phyloP scores from a whole-genome alignment of 2,797 vertebrate species.

The Parotocinclus haroldoi region DNA sequence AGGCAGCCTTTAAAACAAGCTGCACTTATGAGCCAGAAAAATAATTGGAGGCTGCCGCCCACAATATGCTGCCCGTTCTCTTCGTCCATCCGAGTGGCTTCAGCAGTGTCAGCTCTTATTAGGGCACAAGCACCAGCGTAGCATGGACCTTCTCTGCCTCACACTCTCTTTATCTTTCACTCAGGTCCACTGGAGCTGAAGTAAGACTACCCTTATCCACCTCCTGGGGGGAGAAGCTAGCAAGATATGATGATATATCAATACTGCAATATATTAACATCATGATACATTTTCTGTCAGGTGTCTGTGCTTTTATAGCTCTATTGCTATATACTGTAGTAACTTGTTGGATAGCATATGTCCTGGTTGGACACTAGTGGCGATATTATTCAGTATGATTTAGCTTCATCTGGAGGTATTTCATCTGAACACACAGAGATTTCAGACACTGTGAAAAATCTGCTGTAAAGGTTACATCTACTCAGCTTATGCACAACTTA shows the following conservation, averaged over 20 bases:
- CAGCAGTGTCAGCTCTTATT: constrained; percentile 67
- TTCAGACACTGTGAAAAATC: too few relatives aligned
- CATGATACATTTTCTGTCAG: too few relatives aligned
- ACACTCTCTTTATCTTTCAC: constrained; percentile 30
- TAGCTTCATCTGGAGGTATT: too few relatives aligned
- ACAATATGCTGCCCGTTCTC: constrained; percentile 63
- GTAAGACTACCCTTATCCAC: constrained; percentile 20
- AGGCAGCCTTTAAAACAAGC: constrained; percentile 70
- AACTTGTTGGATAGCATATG: too few relatives aligned
- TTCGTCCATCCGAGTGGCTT: constrained; percentile 65
- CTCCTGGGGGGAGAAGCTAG: constrained; percentile 31
- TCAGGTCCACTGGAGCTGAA: constrained; percentile 39
- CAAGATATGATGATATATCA: constrained; percentile 1
- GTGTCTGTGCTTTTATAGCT: too few relatives aligned
- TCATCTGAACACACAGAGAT: too few relatives aligned
- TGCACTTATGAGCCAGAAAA: constrained; percentile 75
- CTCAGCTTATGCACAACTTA: too few relatives aligned
- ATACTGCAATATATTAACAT: neutral
- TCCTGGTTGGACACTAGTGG: too few relatives aligned
- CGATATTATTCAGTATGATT: too few relatives aligned
- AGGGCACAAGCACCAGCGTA: constrained; percentile 51
- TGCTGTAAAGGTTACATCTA: too few relatives aligned
- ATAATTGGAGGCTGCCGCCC: constrained; percentile 73
- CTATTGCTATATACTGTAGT: too few relatives aligned
- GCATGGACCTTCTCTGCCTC: constrained; percentile 31